These are phyloP conservation scores for Pantherophis guttatus DNA, from an alignment of 2,113 vertebrate species.

Conservation along the genomic window DNA sequence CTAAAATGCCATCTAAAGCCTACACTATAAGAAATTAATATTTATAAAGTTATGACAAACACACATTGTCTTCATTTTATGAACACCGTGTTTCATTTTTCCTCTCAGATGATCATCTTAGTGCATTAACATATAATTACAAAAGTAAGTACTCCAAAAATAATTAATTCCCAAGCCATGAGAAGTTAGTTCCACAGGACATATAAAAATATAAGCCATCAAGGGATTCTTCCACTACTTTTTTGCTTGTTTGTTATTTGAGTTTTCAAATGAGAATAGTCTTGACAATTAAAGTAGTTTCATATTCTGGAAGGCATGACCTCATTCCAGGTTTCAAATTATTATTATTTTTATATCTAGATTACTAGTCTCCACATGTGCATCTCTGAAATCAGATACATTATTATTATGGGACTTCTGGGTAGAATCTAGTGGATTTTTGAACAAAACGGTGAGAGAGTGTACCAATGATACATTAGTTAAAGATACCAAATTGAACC, in stretches of 20 bases:
- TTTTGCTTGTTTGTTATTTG: not conserved
- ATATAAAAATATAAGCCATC: not conserved
- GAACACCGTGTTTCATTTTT: slow-evolving; percentile 30
- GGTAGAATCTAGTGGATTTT: not conserved
- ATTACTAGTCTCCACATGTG: not conserved
- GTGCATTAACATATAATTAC: not conserved
- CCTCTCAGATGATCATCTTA: not conserved
- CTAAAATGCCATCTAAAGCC: not conserved
- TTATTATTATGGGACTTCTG: not conserved
- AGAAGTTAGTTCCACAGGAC: not conserved
- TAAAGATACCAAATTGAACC: not conserved
- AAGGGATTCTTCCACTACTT: not conserved
- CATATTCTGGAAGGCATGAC: not conserved
- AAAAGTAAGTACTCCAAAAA: not conserved
- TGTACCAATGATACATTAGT: not conserved
- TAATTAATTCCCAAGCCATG: not conserved
- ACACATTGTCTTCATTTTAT: slow-evolving; percentile 16
- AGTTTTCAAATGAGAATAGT: not conserved
- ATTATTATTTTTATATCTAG: not conserved
- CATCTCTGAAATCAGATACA: not conserved
- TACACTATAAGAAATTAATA: slow-evolving; percentile 3
- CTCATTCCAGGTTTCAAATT: not conserved
- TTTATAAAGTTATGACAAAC: not conserved
- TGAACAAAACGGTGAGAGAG: not conserved
- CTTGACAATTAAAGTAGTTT: not conserved